phyloP scores from a whole-genome alignment of 2,888 invertebrate genomes.

The Drosophila neoperkinsi region DNA sequence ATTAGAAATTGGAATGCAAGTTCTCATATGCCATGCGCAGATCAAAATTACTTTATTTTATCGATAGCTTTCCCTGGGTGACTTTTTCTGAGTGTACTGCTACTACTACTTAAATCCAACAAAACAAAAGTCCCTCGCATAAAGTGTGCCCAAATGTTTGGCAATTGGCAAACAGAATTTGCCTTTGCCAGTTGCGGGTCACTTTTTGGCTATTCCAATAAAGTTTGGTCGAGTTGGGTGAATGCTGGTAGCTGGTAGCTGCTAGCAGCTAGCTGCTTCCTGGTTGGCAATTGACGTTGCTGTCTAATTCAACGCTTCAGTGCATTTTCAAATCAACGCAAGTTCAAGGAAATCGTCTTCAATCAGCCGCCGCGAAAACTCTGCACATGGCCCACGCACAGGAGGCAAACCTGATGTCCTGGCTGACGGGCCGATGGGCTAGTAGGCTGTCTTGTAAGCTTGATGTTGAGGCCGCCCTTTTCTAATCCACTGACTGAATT shows the following conservation, averaged over 20 bases:
- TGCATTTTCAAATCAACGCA: constrained; percentile 78
- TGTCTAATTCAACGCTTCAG: constrained; percentile 79
- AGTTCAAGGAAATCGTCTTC: constrained; percentile 76
- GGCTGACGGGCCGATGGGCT: constrained; percentile 10
- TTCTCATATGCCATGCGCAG: too few species aligned
- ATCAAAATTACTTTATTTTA: too few species aligned
- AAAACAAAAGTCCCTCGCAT: constrained; percentile 27
- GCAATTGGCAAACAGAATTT: constrained; percentile 31
- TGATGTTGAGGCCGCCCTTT: constrained; percentile 66
- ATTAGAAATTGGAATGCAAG: not conserved
- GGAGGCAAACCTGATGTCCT: constrained; percentile 42
- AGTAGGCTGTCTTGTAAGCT: constrained; percentile 15
- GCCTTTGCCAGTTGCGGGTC: constrained; percentile 38
- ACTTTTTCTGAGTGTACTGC: not conserved
- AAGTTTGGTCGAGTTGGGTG: constrained; percentile 47
- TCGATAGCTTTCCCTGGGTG: too few species aligned
- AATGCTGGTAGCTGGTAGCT: constrained; percentile 5
- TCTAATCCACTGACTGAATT: constrained; percentile 80
- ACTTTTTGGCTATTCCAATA: constrained; percentile 50
- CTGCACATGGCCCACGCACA: constrained; percentile 44
- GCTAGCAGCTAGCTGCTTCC: constrained; percentile 30
- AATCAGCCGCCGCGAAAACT: constrained; percentile 75
- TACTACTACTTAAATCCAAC: not conserved
- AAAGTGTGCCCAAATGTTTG: constrained; percentile 60
- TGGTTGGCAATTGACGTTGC: constrained; percentile 42